phyloP scores from a whole-genome alignment of 2,797 vertebrate genomes.

The Catharus ustulatus region DNA sequence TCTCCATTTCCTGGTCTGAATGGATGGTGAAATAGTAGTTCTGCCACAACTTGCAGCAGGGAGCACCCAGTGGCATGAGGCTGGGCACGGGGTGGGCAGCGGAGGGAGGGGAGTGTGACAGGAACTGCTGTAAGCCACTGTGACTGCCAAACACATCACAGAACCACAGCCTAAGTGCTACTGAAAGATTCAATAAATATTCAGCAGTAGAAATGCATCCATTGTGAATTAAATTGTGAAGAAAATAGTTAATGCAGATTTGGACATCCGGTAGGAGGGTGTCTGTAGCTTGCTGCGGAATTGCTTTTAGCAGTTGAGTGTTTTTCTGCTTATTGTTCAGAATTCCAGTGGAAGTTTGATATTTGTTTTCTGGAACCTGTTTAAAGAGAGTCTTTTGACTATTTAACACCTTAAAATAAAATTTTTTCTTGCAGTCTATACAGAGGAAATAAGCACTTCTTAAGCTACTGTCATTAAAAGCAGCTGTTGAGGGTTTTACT shows the following conservation, averaged over 20 bases:
- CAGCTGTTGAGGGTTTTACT: not conserved
- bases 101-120: not conserved
- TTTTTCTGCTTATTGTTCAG: not conserved
- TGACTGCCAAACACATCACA: not conserved
- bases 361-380: not conserved
- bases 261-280: not conserved
- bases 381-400: not conserved
- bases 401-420: not conserved
- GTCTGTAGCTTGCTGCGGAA: not conserved
- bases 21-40: conserved; percentile 42
- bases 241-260: not conserved
- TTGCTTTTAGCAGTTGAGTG: not conserved
- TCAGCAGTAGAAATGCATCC: not conserved
- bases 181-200: conserved; percentile 18
- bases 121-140: not conserved
- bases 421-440: not conserved
- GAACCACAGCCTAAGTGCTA: not conserved
- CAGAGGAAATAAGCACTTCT: not conserved
- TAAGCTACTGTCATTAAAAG: not conserved
- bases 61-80: not conserved
- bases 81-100: not conserved
- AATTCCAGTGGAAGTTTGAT: not conserved
- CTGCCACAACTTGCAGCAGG: conserved; percentile 33
- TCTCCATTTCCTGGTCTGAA: conserved; percentile 27
- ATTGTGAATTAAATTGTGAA: conserved; percentile 9